A percentile compares a stretch with the other conserved stretches of the same genome.
phyloP scores from a whole-genome alignment of 2,888 invertebrate genomes.

The Conomelus anceps region DNA sequence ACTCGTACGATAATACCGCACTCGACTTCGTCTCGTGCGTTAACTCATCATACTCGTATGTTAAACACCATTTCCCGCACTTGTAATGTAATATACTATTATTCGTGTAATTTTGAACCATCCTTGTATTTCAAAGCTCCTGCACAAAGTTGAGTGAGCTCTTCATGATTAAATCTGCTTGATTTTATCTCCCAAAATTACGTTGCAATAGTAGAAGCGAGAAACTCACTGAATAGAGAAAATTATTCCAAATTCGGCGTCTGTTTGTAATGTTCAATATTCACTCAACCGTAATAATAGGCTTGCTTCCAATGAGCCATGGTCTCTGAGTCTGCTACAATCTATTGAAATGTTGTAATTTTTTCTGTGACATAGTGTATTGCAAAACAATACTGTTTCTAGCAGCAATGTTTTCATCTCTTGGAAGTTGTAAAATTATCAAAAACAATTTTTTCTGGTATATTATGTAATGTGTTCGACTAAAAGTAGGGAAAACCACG shows the following conservation, averaged over 20 bases:
- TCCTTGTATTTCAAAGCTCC: too few relatives aligned
- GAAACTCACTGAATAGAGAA: neutral
- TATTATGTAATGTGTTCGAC: too few relatives aligned
- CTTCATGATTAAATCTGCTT: neutral
- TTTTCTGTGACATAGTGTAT: neutral
- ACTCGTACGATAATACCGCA: too few relatives aligned
- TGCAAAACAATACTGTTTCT: neutral
- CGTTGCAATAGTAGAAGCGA: neutral
- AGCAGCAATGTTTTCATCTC: too few relatives aligned
- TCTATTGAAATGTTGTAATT: neutral
- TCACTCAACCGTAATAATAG: neutral
- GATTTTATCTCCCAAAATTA: neutral
- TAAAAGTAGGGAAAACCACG: too few relatives aligned
- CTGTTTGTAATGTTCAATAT: neutral
- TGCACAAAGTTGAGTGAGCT: too few relatives aligned
- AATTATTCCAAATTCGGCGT: neutral
- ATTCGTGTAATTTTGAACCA: too few relatives aligned
- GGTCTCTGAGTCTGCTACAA: neutral
- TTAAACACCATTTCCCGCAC: too few relatives aligned
- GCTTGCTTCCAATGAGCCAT: neutral
- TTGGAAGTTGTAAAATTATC: too few relatives aligned
- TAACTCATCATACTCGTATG: too few relatives aligned
- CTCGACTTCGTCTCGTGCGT: too few relatives aligned
- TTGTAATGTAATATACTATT: too few relatives aligned
- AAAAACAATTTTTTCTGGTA: neutral